Base-by-base conservation (phyloP, 2,797 vertebrate species). In the Pagetopsis macropterus region DNA sequence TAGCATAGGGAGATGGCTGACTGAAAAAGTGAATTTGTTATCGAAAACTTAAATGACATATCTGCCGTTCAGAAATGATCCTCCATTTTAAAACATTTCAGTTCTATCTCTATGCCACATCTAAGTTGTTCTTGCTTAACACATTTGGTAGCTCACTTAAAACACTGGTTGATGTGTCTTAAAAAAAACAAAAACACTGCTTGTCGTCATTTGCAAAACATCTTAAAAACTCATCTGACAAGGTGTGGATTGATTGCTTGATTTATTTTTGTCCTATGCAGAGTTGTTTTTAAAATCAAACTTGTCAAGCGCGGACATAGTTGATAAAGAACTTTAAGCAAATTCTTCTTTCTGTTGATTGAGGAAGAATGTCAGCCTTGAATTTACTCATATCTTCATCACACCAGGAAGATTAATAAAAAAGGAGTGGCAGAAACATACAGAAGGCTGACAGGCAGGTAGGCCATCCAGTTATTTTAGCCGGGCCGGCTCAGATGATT, bases 221-320 rank as follows among this genome's bases (percentile, higher is more conserved):
- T 62, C 5, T 43, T 37, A 37, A 37, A 37, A 37, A 37, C 33
- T 37, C 3, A 3, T 2, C 3, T 21, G 9, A 46, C 16, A 2
- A 10, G 4, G 11, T 50, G 16, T 17, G n/a, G 5, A 1, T n/a
- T 60, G 21, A 27, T 37, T 1, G 50, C 23, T 43, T 19, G 40
- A 27, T 4, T 5, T 9, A 15, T 12, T 43, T 2, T 5, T 9
- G n/a, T 12, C 5, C n/a, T 55, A 0, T 9, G 9, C 23, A 17
- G 9, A 0, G 13, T 27, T 8, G 31, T 33, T 17, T 17, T 43
- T 37, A 1, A 37, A 48, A n/a, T 37, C 5, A 51, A 52, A 21
- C 7, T 3, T 41, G 27, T 1, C 0, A 0, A 15, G 27, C 4
- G 27, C 27, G 1, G 27, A 27, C 27, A 27, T 3, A 5, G 27